Percentiles rank a stretch among this genome's conserved stretches.
Conservation (phyloP, 53 echinoderm and acorn worm species). For the Pentamera pediparva region DNA sequence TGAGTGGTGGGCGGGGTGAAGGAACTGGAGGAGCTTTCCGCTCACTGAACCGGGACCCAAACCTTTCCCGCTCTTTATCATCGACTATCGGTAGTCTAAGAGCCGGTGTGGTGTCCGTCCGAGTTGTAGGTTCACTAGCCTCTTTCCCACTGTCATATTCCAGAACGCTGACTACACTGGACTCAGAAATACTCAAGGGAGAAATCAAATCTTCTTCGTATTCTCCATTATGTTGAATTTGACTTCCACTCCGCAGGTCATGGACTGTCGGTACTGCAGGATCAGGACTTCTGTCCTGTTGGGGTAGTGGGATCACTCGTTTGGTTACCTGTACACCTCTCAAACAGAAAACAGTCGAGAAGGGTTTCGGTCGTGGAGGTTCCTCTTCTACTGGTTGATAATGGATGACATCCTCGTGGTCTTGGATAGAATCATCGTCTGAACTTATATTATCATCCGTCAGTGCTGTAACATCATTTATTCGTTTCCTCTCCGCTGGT, state of each 20-base stretch:
- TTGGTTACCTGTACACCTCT: slow-evolving; percentile 9
- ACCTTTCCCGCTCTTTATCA: slow-evolving; percentile 9
- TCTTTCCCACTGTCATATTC: slow-evolving; percentile 17
- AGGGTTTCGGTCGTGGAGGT: slow-evolving; percentile 5
- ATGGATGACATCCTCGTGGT: no score
- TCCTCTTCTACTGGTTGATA: no score
- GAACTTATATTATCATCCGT: no score
- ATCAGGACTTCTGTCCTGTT: no score
- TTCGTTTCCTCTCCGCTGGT: no score
- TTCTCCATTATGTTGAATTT: no score
- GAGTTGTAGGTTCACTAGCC: neutral
- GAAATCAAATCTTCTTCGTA: slow-evolving; percentile 6
- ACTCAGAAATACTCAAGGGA: slow-evolving; percentile 23
- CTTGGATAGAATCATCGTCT: no score
- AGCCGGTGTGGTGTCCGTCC: neutral
- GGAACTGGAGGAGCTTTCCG: neutral
- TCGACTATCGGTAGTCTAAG: neutral
- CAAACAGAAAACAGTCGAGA: slow-evolving; percentile 28
- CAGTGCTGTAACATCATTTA: no score
- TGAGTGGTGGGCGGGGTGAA: slow-evolving; percentile 4
- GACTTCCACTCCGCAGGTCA: no score
- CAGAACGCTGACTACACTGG: slow-evolving; percentile 2
- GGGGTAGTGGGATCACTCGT: slow-evolving; percentile 18
- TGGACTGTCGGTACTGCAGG: no score
- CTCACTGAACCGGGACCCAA: neutral